Evolutionary conservation across 1,140 invertebrate genomes (phyloP).

Genomic region (Camponotus floridanus): DNA sequence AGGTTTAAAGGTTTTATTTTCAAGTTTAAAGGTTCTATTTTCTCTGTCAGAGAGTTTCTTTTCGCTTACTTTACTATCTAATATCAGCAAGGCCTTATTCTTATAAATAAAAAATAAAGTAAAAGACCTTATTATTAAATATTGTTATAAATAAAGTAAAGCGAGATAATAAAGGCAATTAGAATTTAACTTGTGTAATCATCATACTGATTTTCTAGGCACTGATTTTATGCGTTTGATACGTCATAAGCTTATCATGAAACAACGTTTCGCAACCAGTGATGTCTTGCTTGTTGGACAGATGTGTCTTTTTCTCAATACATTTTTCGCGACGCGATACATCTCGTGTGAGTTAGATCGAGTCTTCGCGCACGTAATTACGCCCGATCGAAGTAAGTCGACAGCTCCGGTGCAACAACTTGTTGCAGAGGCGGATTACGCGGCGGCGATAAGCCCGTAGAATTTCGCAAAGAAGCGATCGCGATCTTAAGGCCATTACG

Average conservation of each 20-base stretch:
- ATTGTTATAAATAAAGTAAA: slow-evolving; percentile 6
- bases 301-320: background rate
- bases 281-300: background rate
- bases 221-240: background rate
- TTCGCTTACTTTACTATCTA: background rate
- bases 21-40: slow-evolving; percentile 26
- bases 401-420: slow-evolving; percentile 35
- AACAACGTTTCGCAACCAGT: background rate
- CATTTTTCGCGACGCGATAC: background rate
- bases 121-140: background rate
- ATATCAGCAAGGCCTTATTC: background rate
- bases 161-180: background rate
- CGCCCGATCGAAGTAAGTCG: slow-evolving; percentile 34
- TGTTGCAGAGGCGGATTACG: slow-evolving; percentile 39
- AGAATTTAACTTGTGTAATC: background rate
- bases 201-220: background rate
- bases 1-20: slow-evolving; percentile 28
- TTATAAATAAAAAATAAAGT: background rate
- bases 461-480: slow-evolving; percentile 41
- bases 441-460: slow-evolving; percentile 10
- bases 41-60: slow-evolving; percentile 1
- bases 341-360: slow-evolving; percentile 29
- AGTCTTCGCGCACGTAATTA: slow-evolving; percentile 35
- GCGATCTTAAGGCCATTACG: slow-evolving; percentile 8
- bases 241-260: slow-evolving; percentile 1